Evolutionary conservation across 2,888 invertebrate genomes (phyloP).

Genomic region (Dendrolimus pini): DNA sequence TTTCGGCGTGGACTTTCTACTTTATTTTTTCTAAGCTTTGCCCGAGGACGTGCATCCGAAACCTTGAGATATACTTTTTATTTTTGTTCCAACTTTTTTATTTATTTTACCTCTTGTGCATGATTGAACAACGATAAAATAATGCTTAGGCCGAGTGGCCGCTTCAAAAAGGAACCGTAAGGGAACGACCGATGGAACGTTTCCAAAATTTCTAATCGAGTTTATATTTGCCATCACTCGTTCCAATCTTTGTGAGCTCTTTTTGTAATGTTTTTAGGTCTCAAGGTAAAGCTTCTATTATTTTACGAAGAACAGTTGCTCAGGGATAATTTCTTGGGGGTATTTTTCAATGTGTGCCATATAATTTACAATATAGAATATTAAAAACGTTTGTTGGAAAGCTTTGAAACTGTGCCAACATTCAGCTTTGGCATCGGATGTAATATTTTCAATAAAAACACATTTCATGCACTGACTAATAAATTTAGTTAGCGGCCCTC

Average conservation of each 20-base stretch:
- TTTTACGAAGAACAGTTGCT: slow-evolving; percentile 26
- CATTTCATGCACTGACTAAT: no score
- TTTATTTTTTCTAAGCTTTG: slow-evolving; percentile 69
- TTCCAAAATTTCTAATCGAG: slow-evolving; percentile 64
- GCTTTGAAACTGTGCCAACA: slow-evolving; percentile 33
- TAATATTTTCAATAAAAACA: no score
- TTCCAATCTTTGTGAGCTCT: slow-evolving; percentile 48
- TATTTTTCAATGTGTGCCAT: slow-evolving; percentile 25
- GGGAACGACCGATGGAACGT: slow-evolving; percentile 41
- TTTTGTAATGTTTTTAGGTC: slow-evolving; percentile 55
- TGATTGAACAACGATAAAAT: slow-evolving; percentile 67
- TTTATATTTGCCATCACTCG: slow-evolving; percentile 56
- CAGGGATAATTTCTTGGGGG: slow-evolving; percentile 21
- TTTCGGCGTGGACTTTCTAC: slow-evolving; percentile 68
- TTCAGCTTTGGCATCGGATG: no score
- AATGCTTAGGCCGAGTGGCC: slow-evolving; percentile 45
- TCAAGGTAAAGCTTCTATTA: slow-evolving; percentile 52
- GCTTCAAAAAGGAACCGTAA: slow-evolving; percentile 56
- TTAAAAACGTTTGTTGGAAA: slow-evolving; percentile 10
- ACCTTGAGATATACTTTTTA: slow-evolving; percentile 57
- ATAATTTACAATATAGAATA: slow-evolving; percentile 24
- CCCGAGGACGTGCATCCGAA: slow-evolving; percentile 72
- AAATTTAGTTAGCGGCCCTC: no score
- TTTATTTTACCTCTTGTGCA: slow-evolving; percentile 58
- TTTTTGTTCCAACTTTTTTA: slow-evolving; percentile 55